phyloP scores from a whole-genome alignment of 2,113 vertebrate genomes.

The Callopanchax toddi region DNA sequence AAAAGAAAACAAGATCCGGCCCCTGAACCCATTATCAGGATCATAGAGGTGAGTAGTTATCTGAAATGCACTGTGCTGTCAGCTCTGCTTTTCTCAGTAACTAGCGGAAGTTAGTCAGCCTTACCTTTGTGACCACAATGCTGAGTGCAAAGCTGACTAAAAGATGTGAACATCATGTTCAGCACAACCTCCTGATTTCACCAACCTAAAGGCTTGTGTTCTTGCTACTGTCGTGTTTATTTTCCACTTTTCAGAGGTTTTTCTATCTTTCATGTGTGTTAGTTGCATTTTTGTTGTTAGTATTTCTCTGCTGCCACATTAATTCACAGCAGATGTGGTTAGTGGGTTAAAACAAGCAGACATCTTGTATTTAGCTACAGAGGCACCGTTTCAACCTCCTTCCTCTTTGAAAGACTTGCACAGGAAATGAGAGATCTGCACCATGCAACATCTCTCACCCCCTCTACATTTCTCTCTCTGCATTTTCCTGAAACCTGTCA shows the following conservation, averaged over 20 bases:
- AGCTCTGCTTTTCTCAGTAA: conserved; percentile 28
- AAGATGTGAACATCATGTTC: neutral
- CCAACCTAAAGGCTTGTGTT: too few species aligned
- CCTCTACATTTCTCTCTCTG: conserved; percentile 29
- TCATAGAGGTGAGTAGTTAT: conserved; percentile 68
- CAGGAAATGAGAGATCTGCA: conserved; percentile 72
- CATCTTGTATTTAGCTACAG: conserved; percentile 59
- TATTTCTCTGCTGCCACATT: neutral
- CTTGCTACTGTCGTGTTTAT: too few species aligned
- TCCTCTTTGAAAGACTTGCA: conserved; percentile 73
- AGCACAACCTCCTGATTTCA: neutral
- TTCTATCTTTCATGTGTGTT: neutral
- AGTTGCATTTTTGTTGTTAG: neutral
- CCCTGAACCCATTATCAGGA: conserved; percentile 59
- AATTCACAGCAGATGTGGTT: conserved; percentile 44
- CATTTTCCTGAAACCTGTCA: conserved; percentile 3
- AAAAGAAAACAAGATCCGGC: conserved; percentile 81
- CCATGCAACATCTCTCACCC: conserved; percentile 48
- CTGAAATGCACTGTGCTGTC: neutral
- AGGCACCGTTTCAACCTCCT: conserved; percentile 52
- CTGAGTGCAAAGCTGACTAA: conserved; percentile 22
- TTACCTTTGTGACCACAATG: conserved; percentile 63
- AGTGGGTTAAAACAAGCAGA: conserved; percentile 27
- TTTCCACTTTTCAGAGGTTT: neutral
- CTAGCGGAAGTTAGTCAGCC: conserved; percentile 64